A percentile compares a stretch with the other conserved stretches of the same genome.
phyloP scores from a whole-genome alignment of 2,113 vertebrate species.

The Crotophaga sulcirostris region DNA sequence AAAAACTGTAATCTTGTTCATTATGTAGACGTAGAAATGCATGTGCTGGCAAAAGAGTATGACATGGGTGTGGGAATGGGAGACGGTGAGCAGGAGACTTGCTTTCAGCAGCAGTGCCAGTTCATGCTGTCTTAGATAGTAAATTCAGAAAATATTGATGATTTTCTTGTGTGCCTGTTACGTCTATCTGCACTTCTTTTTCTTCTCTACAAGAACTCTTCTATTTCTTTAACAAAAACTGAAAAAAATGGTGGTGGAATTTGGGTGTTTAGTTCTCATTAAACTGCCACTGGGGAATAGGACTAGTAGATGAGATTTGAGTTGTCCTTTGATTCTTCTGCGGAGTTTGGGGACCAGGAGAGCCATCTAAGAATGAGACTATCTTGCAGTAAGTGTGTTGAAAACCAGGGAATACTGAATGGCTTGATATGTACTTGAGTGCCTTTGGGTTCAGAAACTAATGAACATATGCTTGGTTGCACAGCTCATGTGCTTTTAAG shows the following conservation, averaged over 20 bases:
- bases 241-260: background rate
- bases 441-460: background rate
- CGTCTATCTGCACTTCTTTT: accelerated
- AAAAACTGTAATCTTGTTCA: background rate
- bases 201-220: background rate
- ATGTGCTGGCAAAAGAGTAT: background rate
- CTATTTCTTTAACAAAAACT: background rate
- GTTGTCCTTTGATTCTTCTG: background rate
- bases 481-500: background rate
- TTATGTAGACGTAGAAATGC: background rate
- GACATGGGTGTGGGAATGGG: background rate
- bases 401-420: background rate
- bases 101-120: background rate
- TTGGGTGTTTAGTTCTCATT: background rate
- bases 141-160: background rate
- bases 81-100: background rate
- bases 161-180: background rate
- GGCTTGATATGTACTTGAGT: background rate
- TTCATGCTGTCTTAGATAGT: background rate
- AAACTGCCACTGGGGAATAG: background rate
- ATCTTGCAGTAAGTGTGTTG: background rate
- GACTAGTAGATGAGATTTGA: background rate
- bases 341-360: background rate
- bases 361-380: background rate
- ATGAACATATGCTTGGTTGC: background rate